A percentile compares a stretch with the other conserved stretches of the same genome.
Conservation (phyloP, 2,113 vertebrate genomes). For the Sterrhoptilus dennistouni region DNA sequence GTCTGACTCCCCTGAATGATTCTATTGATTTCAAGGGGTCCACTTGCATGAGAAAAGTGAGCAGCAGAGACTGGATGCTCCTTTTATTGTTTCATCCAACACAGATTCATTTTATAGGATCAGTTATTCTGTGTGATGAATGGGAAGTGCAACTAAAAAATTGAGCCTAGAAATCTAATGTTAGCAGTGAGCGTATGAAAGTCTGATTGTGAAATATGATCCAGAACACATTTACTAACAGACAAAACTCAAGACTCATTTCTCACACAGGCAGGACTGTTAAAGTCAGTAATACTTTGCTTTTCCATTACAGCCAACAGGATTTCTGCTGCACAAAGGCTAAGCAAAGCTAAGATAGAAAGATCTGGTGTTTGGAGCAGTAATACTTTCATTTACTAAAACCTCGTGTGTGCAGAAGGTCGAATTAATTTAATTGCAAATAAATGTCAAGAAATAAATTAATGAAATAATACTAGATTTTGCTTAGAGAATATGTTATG, state of each 20-base stretch:
- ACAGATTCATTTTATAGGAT: slow-evolving; percentile 57
- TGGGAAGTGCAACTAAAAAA: slow-evolving; percentile 64
- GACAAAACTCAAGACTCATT: slow-evolving; percentile 56
- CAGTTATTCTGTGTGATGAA: slow-evolving; percentile 60
- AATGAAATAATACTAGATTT: not conserved
- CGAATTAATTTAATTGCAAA: slow-evolving; percentile 35
- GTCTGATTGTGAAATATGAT: slow-evolving; percentile 66
- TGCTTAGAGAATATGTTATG: not conserved
- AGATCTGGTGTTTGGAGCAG: not conserved
- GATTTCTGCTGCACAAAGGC: slow-evolving; percentile 43
- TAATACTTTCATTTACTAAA: slow-evolving; percentile 8
- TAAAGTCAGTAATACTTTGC: slow-evolving; percentile 51
- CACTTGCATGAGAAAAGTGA: slow-evolving; percentile 53
- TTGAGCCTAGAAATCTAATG: slow-evolving; percentile 35
- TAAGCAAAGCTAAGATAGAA: not conserved
- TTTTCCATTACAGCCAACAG: slow-evolving; percentile 34
- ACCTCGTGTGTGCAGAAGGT: not conserved
- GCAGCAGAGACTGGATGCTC: slow-evolving; percentile 54
- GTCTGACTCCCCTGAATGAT: slow-evolving; percentile 59
- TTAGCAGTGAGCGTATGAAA: slow-evolving; percentile 18
- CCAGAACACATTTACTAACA: slow-evolving; percentile 54
- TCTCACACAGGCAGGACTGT: slow-evolving; percentile 55
- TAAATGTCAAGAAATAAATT: slow-evolving; percentile 18
- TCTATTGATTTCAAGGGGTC: slow-evolving; percentile 63
- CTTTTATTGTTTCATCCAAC: slow-evolving; percentile 60